Evolutionary conservation across 2,888 invertebrate genomes (phyloP).

Genomic region (Thymelicus lineola): DNA sequence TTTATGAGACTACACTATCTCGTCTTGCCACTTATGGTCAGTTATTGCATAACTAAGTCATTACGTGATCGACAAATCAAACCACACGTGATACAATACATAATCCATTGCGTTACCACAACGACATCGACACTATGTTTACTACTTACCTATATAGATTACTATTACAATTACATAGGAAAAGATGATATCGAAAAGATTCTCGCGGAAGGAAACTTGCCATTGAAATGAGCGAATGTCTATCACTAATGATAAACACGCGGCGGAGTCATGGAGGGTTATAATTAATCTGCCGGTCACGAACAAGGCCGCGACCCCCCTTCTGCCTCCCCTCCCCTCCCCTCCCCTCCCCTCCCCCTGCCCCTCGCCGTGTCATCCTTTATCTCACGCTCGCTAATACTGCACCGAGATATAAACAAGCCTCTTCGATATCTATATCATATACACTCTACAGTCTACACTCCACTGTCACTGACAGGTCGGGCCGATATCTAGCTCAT

Average conservation of each 20-base stretch:
- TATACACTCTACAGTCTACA: too few species aligned
- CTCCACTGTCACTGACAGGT: too few species aligned
- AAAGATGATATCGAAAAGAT: neutral
- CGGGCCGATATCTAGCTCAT: too few species aligned
- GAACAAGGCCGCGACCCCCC: slow-evolving; percentile 19
- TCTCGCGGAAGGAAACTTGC: slow-evolving; percentile 6
- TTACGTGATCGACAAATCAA: neutral
- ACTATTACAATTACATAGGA: neutral
- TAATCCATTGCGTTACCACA: neutral
- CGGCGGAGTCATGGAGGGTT: slow-evolving; percentile 16
- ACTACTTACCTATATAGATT: too few species aligned
- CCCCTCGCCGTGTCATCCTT: slow-evolving; percentile 16
- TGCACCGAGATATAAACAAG: neutral
- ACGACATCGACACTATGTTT: too few species aligned
- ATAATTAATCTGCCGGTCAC: slow-evolving; percentile 33
- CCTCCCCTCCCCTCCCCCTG: neutral
- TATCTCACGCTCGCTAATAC: slow-evolving; percentile 3
- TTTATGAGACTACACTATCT: neutral
- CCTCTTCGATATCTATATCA: too few species aligned
- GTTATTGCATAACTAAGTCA: neutral
- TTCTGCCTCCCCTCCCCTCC: neutral
- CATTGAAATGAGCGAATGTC: slow-evolving; percentile 2
- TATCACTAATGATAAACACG: slow-evolving; percentile 10
- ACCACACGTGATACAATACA: neutral
- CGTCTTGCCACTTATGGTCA: neutral